Percentiles rank a stretch among this genome's conserved stretches.
Conservation (phyloP, 2,113 vertebrate species). For the Cyanoliseus patagonus region DNA sequence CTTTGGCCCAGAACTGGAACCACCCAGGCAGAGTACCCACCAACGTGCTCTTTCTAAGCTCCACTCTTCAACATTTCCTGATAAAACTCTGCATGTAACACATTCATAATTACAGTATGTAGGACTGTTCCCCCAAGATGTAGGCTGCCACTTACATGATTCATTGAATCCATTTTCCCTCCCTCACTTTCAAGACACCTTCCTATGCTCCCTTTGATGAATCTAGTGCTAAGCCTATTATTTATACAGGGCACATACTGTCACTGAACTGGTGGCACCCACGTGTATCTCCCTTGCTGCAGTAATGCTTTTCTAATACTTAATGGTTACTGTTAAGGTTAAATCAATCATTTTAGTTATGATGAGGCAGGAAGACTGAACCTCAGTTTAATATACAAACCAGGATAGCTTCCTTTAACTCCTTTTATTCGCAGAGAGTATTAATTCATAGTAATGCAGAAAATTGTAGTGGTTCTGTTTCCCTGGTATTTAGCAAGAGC, state of each 20-base stretch:
- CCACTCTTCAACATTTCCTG: neutral
- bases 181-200: slow-evolving; percentile 38
- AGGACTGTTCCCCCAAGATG: slow-evolving; percentile 26
- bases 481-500: neutral
- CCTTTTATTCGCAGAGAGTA: neutral
- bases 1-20: neutral
- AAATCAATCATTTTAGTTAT: slow-evolving; percentile 11
- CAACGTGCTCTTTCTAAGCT: neutral
- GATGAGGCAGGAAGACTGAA: neutral
- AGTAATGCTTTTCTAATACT: slow-evolving; percentile 29
- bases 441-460: neutral
- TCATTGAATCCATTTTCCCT: slow-evolving; percentile 45
- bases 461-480: neutral
- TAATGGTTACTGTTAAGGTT: neutral
- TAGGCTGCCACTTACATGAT: slow-evolving; percentile 36
- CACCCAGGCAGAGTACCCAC: neutral
- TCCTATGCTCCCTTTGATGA: neutral
- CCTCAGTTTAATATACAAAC: neutral
- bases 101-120: slow-evolving; percentile 28
- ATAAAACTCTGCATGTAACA: neutral
- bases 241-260: neutral
- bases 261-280: neutral
- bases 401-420: neutral
- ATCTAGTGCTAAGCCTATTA: neutral
- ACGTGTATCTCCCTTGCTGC: neutral